These are phyloP conservation scores for Hydrotaea diabolus DNA, from an alignment of 2,888 invertebrate genomes.

Conservation along the genomic window DNA sequence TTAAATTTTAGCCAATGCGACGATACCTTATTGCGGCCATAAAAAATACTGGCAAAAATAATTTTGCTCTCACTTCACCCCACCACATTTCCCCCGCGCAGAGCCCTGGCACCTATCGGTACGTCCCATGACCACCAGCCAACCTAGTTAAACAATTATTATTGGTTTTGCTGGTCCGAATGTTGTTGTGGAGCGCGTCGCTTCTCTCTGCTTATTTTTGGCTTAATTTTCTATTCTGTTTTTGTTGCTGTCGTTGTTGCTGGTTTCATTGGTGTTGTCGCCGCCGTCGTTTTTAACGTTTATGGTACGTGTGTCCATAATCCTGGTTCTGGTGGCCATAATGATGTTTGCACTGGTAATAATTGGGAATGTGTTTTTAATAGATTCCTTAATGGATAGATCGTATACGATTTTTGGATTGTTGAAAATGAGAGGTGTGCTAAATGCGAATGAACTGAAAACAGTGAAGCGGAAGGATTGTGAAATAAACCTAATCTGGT, in stretches of 20 bases:
- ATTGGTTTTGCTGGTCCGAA: slow-evolving; percentile 52
- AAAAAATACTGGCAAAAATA: slow-evolving; percentile 35
- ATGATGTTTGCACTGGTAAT: slow-evolving; percentile 60
- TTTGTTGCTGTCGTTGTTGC: slow-evolving; percentile 32
- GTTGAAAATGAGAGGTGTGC: not conserved
- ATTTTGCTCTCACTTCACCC: not conserved
- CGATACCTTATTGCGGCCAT: slow-evolving; percentile 50
- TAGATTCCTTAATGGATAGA: slow-evolving; percentile 40
- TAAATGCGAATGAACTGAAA: not conserved
- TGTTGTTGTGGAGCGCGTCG: not conserved
- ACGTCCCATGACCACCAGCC: not conserved
- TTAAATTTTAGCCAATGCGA: slow-evolving; percentile 43
- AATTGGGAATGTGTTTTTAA: slow-evolving; percentile 62
- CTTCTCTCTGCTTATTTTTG: slow-evolving; percentile 24
- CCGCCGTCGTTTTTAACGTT: slow-evolving; percentile 25
- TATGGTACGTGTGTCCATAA: not conserved
- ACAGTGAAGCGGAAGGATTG: not conserved
- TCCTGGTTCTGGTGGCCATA: slow-evolving; percentile 42
- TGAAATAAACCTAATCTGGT: not conserved
- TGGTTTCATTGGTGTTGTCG: slow-evolving; percentile 5
- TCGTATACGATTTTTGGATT: not conserved
- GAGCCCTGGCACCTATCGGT: not conserved
- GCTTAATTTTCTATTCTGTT: slow-evolving; percentile 58
- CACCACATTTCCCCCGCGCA: not conserved
- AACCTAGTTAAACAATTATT: slow-evolving; percentile 57